Percentiles rank a stretch among this genome's conserved stretches.
phyloP scores from a whole-genome alignment of 2,888 invertebrate genomes.

The Sacculina carcini region DNA sequence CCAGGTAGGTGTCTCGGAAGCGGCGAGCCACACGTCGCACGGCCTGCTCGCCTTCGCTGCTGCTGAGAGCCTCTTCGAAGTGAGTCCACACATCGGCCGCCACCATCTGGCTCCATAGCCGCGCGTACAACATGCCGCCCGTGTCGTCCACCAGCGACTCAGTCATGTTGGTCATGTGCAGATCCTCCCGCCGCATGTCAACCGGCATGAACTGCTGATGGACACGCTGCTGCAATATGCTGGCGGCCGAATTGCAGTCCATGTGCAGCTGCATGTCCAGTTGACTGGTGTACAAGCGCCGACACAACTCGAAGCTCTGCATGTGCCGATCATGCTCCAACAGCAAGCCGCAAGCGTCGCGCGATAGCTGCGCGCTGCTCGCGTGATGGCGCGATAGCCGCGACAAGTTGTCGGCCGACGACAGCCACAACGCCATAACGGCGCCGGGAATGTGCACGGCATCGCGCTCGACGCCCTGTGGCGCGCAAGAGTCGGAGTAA shows the following conservation, averaged over 20 bases:
- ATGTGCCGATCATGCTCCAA: constrained; percentile 39
- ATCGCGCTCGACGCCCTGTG: constrained; percentile 79
- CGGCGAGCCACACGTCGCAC: constrained; percentile 19
- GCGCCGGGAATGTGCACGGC: constrained; percentile 36
- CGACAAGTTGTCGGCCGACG: constrained; percentile 31
- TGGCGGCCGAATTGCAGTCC: constrained; percentile 22
- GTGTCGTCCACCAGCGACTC: constrained; percentile 57
- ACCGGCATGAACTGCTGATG: constrained; percentile 59
- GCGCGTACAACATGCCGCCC: constrained; percentile 58
- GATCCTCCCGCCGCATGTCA: constrained; percentile 46
- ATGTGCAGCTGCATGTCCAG: constrained; percentile 59
- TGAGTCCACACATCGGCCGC: constrained; percentile 72
- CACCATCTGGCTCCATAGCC: constrained; percentile 60
- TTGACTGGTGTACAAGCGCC: constrained; percentile 49
- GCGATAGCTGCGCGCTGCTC: constrained; percentile 40
- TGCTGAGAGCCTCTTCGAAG: constrained; percentile 35
- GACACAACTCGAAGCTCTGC: constrained; percentile 48
- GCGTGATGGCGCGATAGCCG: constrained; percentile 44
- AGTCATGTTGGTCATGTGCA: constrained; percentile 58
- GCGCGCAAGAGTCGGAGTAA: constrained; percentile 57
- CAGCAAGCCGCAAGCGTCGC: constrained; percentile 34
- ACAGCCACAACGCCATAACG: constrained; percentile 23
- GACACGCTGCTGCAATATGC: constrained; percentile 33
- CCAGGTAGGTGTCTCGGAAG: constrained; percentile 55
- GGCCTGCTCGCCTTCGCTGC: constrained; percentile 18